Evolutionary conservation across 1,140 invertebrate species (phyloP).

Genomic region (Drosophila eugracilis): DNA sequence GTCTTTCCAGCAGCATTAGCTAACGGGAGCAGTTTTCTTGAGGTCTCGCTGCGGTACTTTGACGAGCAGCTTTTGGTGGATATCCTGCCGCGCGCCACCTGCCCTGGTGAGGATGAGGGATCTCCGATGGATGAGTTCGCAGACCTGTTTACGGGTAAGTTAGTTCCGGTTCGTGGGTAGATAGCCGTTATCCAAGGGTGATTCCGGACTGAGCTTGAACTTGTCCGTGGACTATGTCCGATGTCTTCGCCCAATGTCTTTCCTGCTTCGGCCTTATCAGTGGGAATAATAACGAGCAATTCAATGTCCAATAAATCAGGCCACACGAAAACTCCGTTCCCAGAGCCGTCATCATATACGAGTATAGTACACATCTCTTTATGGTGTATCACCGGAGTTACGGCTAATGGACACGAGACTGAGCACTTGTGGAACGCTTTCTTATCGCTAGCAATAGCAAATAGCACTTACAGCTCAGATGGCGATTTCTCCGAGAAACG

Average conservation of each 20-base stretch:
- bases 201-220: constrained; percentile 21
- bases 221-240: constrained; percentile 11
- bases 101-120: constrained; percentile 59
- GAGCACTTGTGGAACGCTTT: constrained; percentile 15
- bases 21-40: constrained; percentile 63
- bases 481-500: constrained; percentile 12
- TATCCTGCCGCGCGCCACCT: constrained; percentile 58
- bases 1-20: constrained; percentile 24
- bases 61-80: constrained; percentile 65
- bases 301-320: constrained; percentile 69
- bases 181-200: constrained; percentile 1
- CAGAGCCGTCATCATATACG: constrained; percentile 4
- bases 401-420: constrained; percentile 5
- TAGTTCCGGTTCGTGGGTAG: constrained; percentile 1
- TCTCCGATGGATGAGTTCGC: constrained; percentile 77
- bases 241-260: constrained; percentile 40
- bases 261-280: constrained; percentile 42
- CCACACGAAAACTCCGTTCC: constrained; percentile 16
- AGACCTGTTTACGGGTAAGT: constrained; percentile 75
- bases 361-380: too few species aligned
- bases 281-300: constrained; percentile 38
- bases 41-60: constrained; percentile 59
- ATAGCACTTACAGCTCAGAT: constrained; percentile 31
- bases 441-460: constrained; percentile 17
- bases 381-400: constrained; percentile 7